Evolutionary conservation across 2,113 vertebrate species (phyloP), one percentile per base, ranked within the genome.

Genomic region (Lagopus muta): DNA sequence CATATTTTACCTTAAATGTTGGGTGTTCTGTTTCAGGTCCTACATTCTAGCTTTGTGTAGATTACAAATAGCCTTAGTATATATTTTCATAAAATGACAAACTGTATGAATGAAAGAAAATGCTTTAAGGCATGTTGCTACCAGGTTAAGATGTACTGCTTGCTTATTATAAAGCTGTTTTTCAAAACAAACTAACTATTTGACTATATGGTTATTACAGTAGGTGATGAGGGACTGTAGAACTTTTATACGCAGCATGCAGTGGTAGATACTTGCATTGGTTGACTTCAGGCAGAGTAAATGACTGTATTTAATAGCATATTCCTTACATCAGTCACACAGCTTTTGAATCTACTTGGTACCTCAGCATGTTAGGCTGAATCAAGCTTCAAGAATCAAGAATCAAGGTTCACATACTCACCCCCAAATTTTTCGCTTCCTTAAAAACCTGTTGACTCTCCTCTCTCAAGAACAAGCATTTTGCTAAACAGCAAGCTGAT

Each of bases 21-120:
- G 77, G 93, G 89, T 91, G 75, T 92, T 95, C 80, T 89, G 70
- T 95, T 96, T 96, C 89, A 92, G 92, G 69, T 77, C 57, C 38
- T 92, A 45, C 67, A 83, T 96, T 94, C 64, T 95, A 71, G 27
- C 80, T 87, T 91, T 91, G 32, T 91, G 69, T 73, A 60, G 27
- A 93, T 71, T 86, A 93, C 82, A 89, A 92, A 89, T 87, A 88
- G 24, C 71, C 28, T 78, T 87, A 79, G 72, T 82, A 66, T 71
- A 42, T 79, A 42, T 82, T 89, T 91, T 93, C 64, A 36, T 93
- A 73, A 95, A 92, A 90, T 89, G 78, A 76, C 47, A 88, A 82
- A 43, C 57, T 18, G 5, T 90, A 76, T 66, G 91, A 87, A 93
- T 90, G 72, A 93, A 92, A 90, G 73, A 93, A 83, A 86, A 91